Evolutionary conservation across 1,140 invertebrate genomes (phyloP).

Genomic region (Paraescarpia echinospica): DNA sequence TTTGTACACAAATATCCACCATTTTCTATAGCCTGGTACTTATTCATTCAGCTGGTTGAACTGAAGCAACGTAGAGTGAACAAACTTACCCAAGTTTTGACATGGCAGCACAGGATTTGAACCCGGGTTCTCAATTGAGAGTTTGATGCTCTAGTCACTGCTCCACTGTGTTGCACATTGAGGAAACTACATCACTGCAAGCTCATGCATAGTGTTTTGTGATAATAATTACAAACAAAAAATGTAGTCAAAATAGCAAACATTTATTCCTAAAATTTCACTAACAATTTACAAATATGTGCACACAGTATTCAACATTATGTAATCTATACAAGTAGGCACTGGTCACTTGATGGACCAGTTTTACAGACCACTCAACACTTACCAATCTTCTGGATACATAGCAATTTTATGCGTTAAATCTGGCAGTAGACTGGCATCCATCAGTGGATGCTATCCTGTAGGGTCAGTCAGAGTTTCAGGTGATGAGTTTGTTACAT

Average conservation of each 20-base stretch:
- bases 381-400: not conserved
- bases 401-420: not conserved
- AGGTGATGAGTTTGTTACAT: not conserved
- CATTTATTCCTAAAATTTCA: not conserved
- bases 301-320: not conserved
- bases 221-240: not conserved
- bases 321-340: not conserved
- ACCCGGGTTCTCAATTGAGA: no score
- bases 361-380: not conserved
- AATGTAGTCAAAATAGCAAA: not conserved
- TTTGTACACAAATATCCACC: no score
- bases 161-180: no score
- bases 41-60: no score
- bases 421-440: not conserved
- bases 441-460: not conserved
- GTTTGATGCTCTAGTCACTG: no score
- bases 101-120: no score
- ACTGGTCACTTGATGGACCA: not conserved
- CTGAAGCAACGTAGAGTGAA: no score
- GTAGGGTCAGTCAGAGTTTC: not conserved
- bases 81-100: no score
- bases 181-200: not conserved
- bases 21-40: no score
- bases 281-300: not conserved
- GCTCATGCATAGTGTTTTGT: not conserved